phyloP scores from a whole-genome alignment of 2,888 invertebrate species.

The Leptura quadrifasciata region DNA sequence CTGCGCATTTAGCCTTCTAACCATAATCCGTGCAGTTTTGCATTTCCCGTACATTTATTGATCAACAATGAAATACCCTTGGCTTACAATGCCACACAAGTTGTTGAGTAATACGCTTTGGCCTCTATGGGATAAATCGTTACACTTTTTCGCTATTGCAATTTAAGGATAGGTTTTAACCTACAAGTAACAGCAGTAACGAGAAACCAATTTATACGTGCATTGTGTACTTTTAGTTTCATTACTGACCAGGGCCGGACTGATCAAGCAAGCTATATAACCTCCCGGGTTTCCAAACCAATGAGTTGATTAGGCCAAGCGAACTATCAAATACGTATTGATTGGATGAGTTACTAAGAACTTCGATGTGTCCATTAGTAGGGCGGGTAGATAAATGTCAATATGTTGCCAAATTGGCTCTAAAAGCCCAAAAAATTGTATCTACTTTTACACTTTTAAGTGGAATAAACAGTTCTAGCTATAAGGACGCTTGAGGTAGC shows the following conservation, averaged over 20 bases:
- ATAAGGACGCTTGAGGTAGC: too few relatives aligned
- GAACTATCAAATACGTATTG: too few relatives aligned
- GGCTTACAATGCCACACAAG: constrained; percentile 52
- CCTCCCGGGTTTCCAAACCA: too few relatives aligned
- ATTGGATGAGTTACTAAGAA: too few relatives aligned
- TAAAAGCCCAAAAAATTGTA: too few relatives aligned
- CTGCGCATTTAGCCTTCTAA: constrained; percentile 41
- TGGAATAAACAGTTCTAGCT: too few relatives aligned
- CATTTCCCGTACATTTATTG: constrained; percentile 51
- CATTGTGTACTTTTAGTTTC: not conserved
- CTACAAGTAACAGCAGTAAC: constrained; percentile 7
- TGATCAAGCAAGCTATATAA: not conserved
- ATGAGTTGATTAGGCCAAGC: too few relatives aligned
- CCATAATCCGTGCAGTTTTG: constrained; percentile 36
- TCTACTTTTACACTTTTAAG: too few relatives aligned
- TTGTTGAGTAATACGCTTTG: constrained; percentile 47
- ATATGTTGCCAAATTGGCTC: too few relatives aligned
- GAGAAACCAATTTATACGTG: not conserved
- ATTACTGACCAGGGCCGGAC: not conserved
- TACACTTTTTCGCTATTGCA: constrained; percentile 22
- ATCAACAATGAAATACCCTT: constrained; percentile 50
- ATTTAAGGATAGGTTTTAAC: constrained; percentile 25
- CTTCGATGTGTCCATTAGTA: too few relatives aligned
- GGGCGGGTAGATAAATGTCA: too few relatives aligned
- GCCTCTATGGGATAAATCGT: constrained; percentile 21